Conservation (phyloP, 2,888 invertebrate species). For the Hoplodrina ambigua region DNA sequence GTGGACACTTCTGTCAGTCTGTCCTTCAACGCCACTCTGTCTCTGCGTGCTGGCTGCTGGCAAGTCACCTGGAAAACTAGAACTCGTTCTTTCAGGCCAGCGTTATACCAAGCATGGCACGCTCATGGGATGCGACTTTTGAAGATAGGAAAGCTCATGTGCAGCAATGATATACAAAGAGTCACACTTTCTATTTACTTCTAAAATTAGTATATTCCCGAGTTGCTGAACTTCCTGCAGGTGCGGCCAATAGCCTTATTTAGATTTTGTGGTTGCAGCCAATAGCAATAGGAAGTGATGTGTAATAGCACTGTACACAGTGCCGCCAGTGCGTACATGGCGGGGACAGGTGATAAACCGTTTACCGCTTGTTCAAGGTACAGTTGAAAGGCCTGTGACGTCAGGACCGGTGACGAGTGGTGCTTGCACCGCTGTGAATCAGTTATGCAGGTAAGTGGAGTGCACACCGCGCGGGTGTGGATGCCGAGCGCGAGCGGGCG, state of each 20-base stretch:
- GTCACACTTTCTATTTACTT: background rate
- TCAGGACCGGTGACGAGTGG: slow-evolving; percentile 8
- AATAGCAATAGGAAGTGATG: background rate
- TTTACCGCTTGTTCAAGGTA: slow-evolving; percentile 39
- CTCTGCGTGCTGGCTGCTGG: no score
- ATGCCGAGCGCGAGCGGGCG: background rate
- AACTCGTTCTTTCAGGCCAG: no score
- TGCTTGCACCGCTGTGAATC: slow-evolving; percentile 24
- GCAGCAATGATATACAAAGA: background rate
- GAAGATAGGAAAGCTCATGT: slow-evolving; percentile 6
- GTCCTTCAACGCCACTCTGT: no score
- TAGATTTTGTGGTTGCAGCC: slow-evolving; percentile 16
- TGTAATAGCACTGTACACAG: slow-evolving; percentile 6
- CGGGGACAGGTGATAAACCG: slow-evolving; percentile 57
- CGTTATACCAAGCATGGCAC: no score
- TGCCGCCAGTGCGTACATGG: background rate
- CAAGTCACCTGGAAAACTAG: no score
- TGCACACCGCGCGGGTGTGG: slow-evolving; percentile 35
- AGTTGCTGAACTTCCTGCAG: background rate
- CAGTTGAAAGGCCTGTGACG: slow-evolving; percentile 50
- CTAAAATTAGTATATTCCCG: slow-evolving; percentile 12
- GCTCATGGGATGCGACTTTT: background rate
- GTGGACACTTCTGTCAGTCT: background rate
- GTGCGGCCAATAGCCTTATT: background rate
- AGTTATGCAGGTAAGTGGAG: slow-evolving; percentile 44